Evolutionary conservation across 2,888 invertebrate genomes (phyloP), one percentile per base, ranked within the genome.

Genomic region (Rotaria macrura): DNA sequence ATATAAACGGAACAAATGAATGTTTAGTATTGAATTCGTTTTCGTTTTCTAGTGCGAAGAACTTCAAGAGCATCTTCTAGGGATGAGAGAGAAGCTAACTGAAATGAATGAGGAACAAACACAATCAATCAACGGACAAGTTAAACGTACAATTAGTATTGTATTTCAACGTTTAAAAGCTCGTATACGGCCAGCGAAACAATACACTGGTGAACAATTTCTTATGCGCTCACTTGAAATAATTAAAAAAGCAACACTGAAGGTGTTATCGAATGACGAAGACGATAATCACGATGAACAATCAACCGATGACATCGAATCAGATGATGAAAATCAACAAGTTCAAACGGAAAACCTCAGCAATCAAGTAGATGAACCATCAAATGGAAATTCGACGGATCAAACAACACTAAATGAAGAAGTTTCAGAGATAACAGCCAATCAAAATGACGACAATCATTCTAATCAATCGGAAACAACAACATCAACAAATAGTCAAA

Each of bases 241-340:
- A 34, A 79, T 79, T 43, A 79, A 79, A n/a, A 79, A 79, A 79
- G 25, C 79, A 43, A 79, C 79, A 79, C 25, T 79, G 43, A 79
- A 79, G 43, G 40, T 79, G 23, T 43, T 79, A 79, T 79, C 79
- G 34, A n/a, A n/a, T 43, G 10, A 79, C 25, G 79, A 40, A 4
- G 34, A 65, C 2, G 65, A 34, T n/a, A n/a, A n/a, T 2, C 10
- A 65, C 1, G n/a, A 79, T 43, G 43, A 79, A 43, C 79, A 43
- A 43, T 79, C 38, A 79, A 40, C 74, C 5, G 43, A 79, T 43
- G 43, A 79, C 43, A 10, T 14, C n/a, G 25, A 79, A 79, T 43
- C 34, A 65, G 40, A 74, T 23, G 74, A 74, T 20, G 74, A 38
- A 65, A 74, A 34, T 43, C 25, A 79, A 43, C 43, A 79, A 43